phyloP scores from a whole-genome alignment of 2,113 vertebrate species.

The Pyxicephalus adspersus region DNA sequence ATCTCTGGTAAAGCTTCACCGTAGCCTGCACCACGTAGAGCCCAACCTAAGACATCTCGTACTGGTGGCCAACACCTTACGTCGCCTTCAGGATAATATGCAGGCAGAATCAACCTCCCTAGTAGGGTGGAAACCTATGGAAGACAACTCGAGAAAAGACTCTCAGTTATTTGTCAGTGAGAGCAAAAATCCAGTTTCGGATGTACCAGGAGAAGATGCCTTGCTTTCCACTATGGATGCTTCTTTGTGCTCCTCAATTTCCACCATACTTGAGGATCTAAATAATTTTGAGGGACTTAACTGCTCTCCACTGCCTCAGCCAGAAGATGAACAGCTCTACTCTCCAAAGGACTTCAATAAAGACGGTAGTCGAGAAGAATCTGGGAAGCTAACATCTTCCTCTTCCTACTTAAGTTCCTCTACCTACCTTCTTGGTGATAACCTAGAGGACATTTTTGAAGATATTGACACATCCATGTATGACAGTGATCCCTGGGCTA shows the following conservation, averaged over 20 bases:
- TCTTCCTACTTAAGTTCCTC: constrained; percentile 56
- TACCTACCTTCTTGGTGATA: constrained; percentile 65
- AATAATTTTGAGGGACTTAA: constrained; percentile 62
- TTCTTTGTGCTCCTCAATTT: constrained; percentile 64
- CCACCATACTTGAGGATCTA: constrained; percentile 66
- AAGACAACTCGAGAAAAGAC: constrained; percentile 27
- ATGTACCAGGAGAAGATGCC: constrained; percentile 29
- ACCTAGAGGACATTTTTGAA: constrained; percentile 69
- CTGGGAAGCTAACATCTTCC: not conserved
- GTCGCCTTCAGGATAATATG: constrained; percentile 67
- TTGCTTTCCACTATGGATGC: constrained; percentile 61
- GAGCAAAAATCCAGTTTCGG: not conserved
- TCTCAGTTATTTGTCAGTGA: not conserved
- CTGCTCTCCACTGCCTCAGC: constrained; percentile 45
- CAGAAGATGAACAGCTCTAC: constrained; percentile 57
- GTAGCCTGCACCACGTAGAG: constrained; percentile 66
- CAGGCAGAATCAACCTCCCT: constrained; percentile 35
- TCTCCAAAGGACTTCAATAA: constrained; percentile 41
- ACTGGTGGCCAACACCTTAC: constrained; percentile 69
- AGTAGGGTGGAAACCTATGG: constrained; percentile 20
- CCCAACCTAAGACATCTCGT: constrained; percentile 69
- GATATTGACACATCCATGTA: constrained; percentile 76
- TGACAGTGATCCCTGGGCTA: constrained; percentile 65
- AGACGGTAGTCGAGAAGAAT: not conserved
- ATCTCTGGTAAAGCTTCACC: constrained; percentile 69